A percentile compares a stretch with the other conserved stretches of the same genome.
Conservation (phyloP, 35 echinoderm and acorn worm species). For the Eucidaris tribuloides region DNA sequence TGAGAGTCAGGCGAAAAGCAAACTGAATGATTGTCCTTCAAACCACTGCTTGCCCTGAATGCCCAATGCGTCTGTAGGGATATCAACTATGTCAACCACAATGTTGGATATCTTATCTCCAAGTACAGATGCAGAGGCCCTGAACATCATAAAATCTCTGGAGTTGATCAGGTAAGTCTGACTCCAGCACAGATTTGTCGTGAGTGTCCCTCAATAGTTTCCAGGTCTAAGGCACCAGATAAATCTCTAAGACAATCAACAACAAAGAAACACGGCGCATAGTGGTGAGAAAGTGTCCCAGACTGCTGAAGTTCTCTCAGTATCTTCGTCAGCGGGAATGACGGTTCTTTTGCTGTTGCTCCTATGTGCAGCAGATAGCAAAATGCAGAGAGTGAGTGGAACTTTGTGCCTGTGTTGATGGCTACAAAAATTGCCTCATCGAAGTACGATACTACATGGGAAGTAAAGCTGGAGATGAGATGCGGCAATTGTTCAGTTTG, state of each 20-base stretch:
- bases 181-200: conserved; percentile 45
- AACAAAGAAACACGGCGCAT: background rate
- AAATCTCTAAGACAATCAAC: background rate
- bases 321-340: conserved; percentile 12
- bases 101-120: conserved; percentile 21
- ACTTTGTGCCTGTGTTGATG: conserved; percentile 10
- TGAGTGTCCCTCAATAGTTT: conserved; percentile 31
- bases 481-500: conserved; percentile 15
- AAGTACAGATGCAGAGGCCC: background rate
- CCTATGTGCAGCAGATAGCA: conserved; percentile 20
- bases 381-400: conserved; percentile 17
- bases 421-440: background rate
- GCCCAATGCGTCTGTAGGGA: conserved; percentile 15
- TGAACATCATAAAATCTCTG: conserved; percentile 17
- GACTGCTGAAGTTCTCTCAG: background rate
- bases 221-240: conserved; percentile 6
- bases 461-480: background rate
- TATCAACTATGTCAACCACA: conserved; percentile 28
- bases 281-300: background rate
- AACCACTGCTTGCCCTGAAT: background rate
- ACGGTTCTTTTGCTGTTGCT: background rate
- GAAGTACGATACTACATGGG: conserved; percentile 25
- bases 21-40: conserved; percentile 16
- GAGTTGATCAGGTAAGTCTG: conserved; percentile 26
- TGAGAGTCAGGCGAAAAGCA: conserved; percentile 24